These are phyloP conservation scores for Hirudo medicinalis DNA, from an alignment of 1,140 invertebrate genomes.

Conservation along the genomic window DNA sequence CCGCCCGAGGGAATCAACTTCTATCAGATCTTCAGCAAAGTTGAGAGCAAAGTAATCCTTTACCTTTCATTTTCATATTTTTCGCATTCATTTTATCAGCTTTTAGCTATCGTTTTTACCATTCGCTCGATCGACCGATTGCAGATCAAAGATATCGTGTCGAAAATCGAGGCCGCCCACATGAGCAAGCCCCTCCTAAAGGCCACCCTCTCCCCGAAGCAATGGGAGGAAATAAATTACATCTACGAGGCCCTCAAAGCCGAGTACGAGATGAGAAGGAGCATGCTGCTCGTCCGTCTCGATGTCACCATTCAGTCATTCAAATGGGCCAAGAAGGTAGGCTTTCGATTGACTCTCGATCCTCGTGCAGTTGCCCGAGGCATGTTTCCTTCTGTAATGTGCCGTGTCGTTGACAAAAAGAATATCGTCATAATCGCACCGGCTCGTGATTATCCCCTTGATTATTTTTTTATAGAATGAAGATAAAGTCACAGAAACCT, in stretches of 20 bases:
- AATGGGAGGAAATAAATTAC: constrained; percentile 62
- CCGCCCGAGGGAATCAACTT: constrained; percentile 66
- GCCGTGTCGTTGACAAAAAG: too few relatives aligned
- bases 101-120: constrained; percentile 18
- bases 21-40: constrained; percentile 60
- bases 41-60: constrained; percentile 52
- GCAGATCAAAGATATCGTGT: constrained; percentile 53
- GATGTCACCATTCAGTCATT: constrained; percentile 91
- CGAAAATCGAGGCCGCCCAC: constrained; percentile 49
- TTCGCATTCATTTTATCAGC: too few relatives aligned
- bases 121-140: not conserved
- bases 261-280: constrained; percentile 67
- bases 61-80: constrained; percentile 10
- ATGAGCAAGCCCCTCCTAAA: constrained; percentile 66
- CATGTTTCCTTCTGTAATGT: not conserved
- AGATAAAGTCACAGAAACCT: not conserved
- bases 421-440: too few relatives aligned
- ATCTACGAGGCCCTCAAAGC: constrained; percentile 57
- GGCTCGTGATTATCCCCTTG: too few relatives aligned
- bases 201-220: constrained; percentile 56
- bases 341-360: too few relatives aligned
- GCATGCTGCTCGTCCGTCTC: constrained; percentile 74
- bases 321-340: constrained; percentile 64
- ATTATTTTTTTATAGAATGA: not conserved
- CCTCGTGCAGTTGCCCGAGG: not conserved